Percentiles rank a stretch among this genome's conserved stretches.
Evolutionary conservation across 2,888 invertebrate species (phyloP).

Genomic region (Anoncus sp.): DNA sequence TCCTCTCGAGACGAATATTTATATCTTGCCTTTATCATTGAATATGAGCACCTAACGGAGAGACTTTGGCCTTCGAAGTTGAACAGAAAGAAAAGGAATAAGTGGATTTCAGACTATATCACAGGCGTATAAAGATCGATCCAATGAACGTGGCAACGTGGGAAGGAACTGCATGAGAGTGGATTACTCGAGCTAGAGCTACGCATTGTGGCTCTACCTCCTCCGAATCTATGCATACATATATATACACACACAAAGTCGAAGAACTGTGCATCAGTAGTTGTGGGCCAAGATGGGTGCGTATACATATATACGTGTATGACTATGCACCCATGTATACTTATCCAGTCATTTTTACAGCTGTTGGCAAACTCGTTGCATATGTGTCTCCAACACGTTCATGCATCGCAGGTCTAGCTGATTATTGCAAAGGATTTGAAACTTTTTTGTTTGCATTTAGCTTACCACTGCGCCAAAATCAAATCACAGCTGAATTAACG

Average conservation of each 20-base stretch:
- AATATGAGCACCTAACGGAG: slow-evolving; percentile 15
- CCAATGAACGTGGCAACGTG: slow-evolving; percentile 49
- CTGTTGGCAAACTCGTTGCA: slow-evolving; percentile 14
- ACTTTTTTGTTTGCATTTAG: not conserved
- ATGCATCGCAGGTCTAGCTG: not conserved
- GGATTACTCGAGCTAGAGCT: slow-evolving; percentile 36
- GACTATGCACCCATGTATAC: slow-evolving; percentile 5
- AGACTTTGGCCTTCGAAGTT: slow-evolving; percentile 22
- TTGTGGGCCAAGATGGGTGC: slow-evolving; percentile 44
- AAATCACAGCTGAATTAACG: too few relatives aligned
- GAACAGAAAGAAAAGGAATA: slow-evolving; percentile 14
- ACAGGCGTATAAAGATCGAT: slow-evolving; percentile 12
- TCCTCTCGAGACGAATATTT: slow-evolving; percentile 37
- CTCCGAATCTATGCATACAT: not conserved
- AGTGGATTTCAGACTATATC: slow-evolving; percentile 31
- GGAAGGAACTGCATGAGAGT: slow-evolving; percentile 34
- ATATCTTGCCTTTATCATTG: slow-evolving; percentile 33
- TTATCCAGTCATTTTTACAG: slow-evolving; percentile 23
- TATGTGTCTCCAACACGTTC: not conserved
- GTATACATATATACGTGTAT: slow-evolving; percentile 52
- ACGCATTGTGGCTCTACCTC: slow-evolving; percentile 35
- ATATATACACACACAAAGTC: not conserved
- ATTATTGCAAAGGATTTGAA: not conserved
- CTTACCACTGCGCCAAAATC: too few relatives aligned
- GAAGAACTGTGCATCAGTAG: slow-evolving; percentile 20